Percentiles rank a stretch among this genome's conserved stretches.
phyloP scores from a whole-genome alignment of 92 coral and sea anemone genomes.

The Parazoanthus swiftii region DNA sequence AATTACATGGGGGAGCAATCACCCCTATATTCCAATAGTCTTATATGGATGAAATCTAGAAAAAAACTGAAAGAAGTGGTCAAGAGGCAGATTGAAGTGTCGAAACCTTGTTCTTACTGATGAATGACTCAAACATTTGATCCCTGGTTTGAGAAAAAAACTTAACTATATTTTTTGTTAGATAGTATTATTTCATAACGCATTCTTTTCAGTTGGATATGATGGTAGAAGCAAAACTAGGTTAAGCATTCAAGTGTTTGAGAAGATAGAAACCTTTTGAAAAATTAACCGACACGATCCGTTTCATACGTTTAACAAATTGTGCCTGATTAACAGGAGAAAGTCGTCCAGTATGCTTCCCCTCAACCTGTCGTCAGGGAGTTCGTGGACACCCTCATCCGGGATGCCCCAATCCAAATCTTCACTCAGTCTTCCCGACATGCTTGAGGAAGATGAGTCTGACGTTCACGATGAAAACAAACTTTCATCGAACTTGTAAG shows the following conservation, averaged over 20 bases:
- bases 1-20: too few species aligned
- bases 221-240: too few species aligned
- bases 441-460: slow-evolving; percentile 32
- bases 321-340: slow-evolving; percentile 15
- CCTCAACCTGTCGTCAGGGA: slow-evolving; percentile 18
- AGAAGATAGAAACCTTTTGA: neutral
- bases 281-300: neutral
- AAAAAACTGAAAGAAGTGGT: too few species aligned
- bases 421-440: slow-evolving; percentile 10
- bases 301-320: neutral
- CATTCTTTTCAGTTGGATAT: too few species aligned
- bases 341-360: slow-evolving; percentile 33
- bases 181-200: too few species aligned
- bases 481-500: neutral
- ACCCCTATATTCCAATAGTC: too few species aligned
- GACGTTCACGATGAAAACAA: neutral
- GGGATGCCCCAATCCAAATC: slow-evolving; percentile 6
- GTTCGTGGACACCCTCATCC: slow-evolving; percentile 15
- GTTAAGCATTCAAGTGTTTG: neutral
- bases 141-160: too few species aligned
- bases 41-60: too few species aligned
- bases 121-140: too few species aligned
- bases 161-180: too few species aligned
- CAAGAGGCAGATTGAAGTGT: too few species aligned
- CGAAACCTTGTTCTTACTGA: too few species aligned